Evolutionary conservation across 2,113 vertebrate genomes (phyloP).

Genomic region (Girardinichthys multiradiatus): DNA sequence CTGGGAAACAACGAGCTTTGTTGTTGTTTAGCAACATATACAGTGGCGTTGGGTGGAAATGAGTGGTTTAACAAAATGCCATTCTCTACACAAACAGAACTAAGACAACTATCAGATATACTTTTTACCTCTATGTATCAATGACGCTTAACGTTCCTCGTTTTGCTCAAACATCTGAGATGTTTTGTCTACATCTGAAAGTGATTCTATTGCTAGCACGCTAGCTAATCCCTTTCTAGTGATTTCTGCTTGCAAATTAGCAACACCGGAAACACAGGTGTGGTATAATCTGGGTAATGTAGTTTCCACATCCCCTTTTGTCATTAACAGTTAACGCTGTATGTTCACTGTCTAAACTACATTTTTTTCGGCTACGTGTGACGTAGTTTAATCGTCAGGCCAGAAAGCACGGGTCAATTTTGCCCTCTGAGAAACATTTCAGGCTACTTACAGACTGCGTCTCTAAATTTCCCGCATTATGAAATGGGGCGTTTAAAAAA

Average conservation of each 20-base stretch:
- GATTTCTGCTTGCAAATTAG: conserved; percentile 65
- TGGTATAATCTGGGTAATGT: conserved; percentile 47
- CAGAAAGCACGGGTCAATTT: accelerated
- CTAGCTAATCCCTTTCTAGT: conserved; percentile 74
- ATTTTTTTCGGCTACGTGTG: neutral
- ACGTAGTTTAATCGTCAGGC: conserved; percentile 15
- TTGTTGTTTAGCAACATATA: conserved; percentile 3
- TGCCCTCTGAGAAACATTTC: accelerated
- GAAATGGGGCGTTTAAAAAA: neutral
- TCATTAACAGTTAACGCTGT: accelerated
- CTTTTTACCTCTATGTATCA: conserved; percentile 44
- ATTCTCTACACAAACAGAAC: neutral
- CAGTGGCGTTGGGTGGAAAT: neutral
- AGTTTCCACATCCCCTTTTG: conserved; percentile 16
- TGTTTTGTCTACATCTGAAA: conserved; percentile 56
- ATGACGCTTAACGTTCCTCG: conserved; percentile 21
- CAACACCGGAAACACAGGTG: conserved; percentile 16
- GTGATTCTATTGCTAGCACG: conserved; percentile 54
- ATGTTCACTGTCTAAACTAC: conserved; percentile 45
- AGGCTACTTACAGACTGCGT: neutral
- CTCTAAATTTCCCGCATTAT: neutral
- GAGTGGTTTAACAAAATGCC: neutral
- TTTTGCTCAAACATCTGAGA: conserved; percentile 36
- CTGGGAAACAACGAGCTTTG: conserved; percentile 19
- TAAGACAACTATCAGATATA: neutral